Evolutionary conservation across 2,113 vertebrate genomes (phyloP), one percentile per base, ranked within the genome.

Genomic region (Salvator merianae): DNA sequence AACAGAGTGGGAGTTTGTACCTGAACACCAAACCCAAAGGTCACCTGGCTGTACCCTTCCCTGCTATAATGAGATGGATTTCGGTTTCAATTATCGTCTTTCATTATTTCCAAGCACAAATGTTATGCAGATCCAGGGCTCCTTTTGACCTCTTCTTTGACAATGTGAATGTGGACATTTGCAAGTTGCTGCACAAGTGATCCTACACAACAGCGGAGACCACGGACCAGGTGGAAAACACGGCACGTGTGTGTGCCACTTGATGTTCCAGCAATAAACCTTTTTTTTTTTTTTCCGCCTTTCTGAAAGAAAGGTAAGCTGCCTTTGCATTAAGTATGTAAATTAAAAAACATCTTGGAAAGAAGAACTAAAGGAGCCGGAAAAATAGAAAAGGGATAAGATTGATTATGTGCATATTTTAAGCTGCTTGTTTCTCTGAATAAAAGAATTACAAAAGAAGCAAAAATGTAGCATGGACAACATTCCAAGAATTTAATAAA

Each of bases 361-460:
- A 74, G 88, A 83, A 1, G 86, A 90, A 85, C 80, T 16, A 74
- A 88, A 91, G 73, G 70, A 91, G 82, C 84, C 86, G 72, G 70
- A 87, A 24, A 90, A 79, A 73, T 13, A 91, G 83, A 86, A 87
- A 90, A 81, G 32, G 74, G 73, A 2, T 28, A 55, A 87, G 88
- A 91, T 89, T 88, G 91, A 94, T 89, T 92, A 86, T 79, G 87
- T 92, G 92, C 91, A 87, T 93, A 90, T 90, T 92, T 93, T 91
- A 94, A 93, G 88, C 84, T 85, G 86, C 89, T 84, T 83, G 77
- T 89, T 86, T 86, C 92, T 88, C 78, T 8, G 62, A 85, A 86
- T 84, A 88, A 78, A 85, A 83, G 79, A 89, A 92, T 85, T 75
- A 89, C 82, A 87, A 91, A 84, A 83, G 69, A 66, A 71, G 20